A percentile compares a stretch with the other conserved stretches of the same genome.
These are phyloP conservation scores for Loriculus beryllinus DNA, from an alignment of 2,797 vertebrate genomes.

Conservation along the genomic window DNA sequence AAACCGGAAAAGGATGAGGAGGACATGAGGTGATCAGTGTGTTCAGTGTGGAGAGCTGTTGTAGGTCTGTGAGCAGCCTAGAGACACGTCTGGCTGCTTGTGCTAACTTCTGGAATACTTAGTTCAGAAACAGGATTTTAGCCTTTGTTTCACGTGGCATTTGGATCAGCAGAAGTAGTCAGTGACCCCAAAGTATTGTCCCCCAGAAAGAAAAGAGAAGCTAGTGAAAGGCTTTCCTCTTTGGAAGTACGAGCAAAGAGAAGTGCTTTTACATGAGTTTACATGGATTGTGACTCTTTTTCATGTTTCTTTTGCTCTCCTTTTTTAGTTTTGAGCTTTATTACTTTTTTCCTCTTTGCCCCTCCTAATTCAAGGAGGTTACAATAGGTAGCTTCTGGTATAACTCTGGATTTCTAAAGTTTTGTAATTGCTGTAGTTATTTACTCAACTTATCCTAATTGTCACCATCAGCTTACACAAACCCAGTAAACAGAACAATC, in stretches of 20 bases:
- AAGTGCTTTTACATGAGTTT: fast-evolving
- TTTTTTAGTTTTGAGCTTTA: background rate
- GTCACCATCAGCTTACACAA: background rate
- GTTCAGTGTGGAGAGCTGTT: background rate
- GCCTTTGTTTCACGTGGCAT: background rate
- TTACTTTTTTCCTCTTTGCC: background rate
- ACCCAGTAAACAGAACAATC: slow-evolving; percentile 12
- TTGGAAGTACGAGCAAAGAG: background rate
- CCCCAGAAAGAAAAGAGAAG: background rate
- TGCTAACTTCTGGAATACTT: background rate
- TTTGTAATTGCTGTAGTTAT: background rate
- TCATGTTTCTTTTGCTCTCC: background rate
- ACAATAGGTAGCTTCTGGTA: background rate
- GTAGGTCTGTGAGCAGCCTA: background rate
- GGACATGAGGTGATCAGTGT: background rate
- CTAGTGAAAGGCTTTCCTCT: background rate
- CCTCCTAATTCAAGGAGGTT: background rate
- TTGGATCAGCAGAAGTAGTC: background rate
- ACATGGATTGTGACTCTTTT: background rate
- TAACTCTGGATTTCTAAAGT: background rate
- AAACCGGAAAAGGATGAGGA: background rate
- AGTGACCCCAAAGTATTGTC: background rate
- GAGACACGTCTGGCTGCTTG: background rate
- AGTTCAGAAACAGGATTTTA: background rate
- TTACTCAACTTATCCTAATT: slow-evolving; percentile 54